Conservation (phyloP, 2,797 vertebrate genomes). For the Sebastolobus altivelis region DNA sequence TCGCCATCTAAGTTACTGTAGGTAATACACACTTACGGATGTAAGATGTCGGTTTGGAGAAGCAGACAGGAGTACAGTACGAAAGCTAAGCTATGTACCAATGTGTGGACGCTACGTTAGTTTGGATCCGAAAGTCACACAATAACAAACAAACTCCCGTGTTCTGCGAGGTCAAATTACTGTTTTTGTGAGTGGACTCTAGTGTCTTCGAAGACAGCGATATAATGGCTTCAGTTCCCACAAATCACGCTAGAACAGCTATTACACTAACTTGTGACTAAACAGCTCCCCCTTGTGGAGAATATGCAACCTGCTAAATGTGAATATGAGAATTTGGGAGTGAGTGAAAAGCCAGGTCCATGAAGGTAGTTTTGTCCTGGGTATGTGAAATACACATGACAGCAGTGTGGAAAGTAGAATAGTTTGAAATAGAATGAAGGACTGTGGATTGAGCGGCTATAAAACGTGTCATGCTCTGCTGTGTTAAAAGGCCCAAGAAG, state of each 20-base stretch:
- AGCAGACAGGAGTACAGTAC: too few relatives aligned
- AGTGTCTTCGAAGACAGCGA: too few relatives aligned
- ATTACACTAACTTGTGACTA: neutral
- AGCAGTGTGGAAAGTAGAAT: constrained; percentile 31
- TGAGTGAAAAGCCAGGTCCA: neutral
- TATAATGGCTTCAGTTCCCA: too few relatives aligned
- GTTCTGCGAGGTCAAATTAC: too few relatives aligned
- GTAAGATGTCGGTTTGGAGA: too few relatives aligned
- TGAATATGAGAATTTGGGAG: neutral
- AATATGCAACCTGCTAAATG: neutral
- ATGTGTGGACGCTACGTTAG: too few relatives aligned
- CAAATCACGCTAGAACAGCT: neutral
- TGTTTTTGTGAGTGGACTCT: too few relatives aligned
- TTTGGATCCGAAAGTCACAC: too few relatives aligned
- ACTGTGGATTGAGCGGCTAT: constrained; percentile 6
- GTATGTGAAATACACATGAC: constrained; percentile 35
- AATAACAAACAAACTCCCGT: too few relatives aligned
- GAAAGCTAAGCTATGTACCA: too few relatives aligned
- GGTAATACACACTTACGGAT: too few relatives aligned
- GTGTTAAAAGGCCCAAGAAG: constrained; percentile 38
- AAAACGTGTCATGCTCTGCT: constrained; percentile 6
- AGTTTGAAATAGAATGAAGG: constrained; percentile 40
- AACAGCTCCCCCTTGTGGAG: neutral
- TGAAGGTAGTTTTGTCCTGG: constrained; percentile 31
- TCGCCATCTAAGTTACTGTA: too few relatives aligned